phyloP scores from a whole-genome alignment of 2,113 vertebrate species.

The Podilymbus podiceps region DNA sequence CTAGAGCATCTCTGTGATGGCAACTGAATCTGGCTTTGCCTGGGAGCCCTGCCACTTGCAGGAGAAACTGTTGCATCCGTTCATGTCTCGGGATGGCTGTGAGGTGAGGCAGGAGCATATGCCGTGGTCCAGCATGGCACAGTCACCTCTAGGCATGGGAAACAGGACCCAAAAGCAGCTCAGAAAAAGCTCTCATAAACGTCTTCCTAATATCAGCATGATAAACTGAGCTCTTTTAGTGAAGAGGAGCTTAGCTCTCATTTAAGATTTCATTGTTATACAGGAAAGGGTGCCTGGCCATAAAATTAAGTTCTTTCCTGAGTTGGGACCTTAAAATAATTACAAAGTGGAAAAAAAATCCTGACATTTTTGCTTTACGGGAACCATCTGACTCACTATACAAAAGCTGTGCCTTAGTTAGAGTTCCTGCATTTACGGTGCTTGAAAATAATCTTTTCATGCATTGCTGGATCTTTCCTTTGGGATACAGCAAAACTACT shows the following conservation, averaged over 20 bases:
- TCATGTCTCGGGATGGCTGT: accelerated
- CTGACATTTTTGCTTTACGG: not conserved
- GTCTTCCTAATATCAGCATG: not conserved
- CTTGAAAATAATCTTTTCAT: not conserved
- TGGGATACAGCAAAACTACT: not conserved
- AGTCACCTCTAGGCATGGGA: no score
- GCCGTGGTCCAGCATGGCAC: accelerated
- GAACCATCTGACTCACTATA: not conserved
- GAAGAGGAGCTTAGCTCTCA: not conserved
- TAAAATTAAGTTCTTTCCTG: not conserved
- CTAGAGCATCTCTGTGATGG: not conserved
- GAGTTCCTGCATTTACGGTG: not conserved
- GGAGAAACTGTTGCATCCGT: not conserved
- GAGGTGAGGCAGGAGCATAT: not conserved
- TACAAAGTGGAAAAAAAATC: not conserved
- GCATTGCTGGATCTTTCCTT: not conserved
- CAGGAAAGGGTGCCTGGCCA: not conserved
- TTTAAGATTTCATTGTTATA: not conserved
- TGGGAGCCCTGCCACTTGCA: not conserved
- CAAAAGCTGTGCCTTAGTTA: not conserved
- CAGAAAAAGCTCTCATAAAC: not conserved
- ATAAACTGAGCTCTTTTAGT: not conserved
- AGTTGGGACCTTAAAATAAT: not conserved
- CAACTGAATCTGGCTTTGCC: not conserved
- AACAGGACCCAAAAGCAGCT: not conserved